Evolutionary conservation across 2,113 vertebrate genomes (phyloP).

Genomic region (Macaca fascicularis): T2T-MFA8v1.1 NC_088378.1:14653501-14654000

Average conservation of each 20-base stretch:
- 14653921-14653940: conserved; percentile 98
- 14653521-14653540: neutral
- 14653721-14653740: neutral
- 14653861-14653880: neutral
- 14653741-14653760: neutral
- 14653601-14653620: neutral
- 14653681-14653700: neutral
- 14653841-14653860: neutral
- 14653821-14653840: neutral
- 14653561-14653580: neutral
- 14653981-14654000: conserved; percentile 44
- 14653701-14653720: neutral
- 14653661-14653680: neutral
- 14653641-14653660: neutral
- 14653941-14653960: conserved; percentile 99
- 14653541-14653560: neutral
- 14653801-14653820: neutral
- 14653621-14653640: neutral
- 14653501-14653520: neutral
- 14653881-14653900: conserved; percentile 90
- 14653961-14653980: conserved; percentile 96
- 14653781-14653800: neutral
- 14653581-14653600: neutral
- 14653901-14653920: conserved; percentile 98
- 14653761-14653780: neutral